Base-by-base conservation (phyloP, 2,113 vertebrate genomes). In the Sorex fumeus region DNA sequence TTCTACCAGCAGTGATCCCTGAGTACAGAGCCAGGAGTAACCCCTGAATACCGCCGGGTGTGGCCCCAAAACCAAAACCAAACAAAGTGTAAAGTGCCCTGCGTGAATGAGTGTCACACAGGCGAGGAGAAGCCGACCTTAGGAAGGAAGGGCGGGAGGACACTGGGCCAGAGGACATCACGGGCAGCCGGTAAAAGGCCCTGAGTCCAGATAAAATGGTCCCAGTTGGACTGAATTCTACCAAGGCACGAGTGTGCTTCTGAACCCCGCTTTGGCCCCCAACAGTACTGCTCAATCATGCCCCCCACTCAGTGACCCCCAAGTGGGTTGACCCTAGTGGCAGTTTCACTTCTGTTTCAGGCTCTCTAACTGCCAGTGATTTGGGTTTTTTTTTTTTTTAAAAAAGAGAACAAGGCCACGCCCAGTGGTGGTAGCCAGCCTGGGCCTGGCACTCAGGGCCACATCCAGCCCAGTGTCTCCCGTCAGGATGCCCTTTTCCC, bases 151-250 rank as follows among this genome's bases (percentile, higher is more conserved):
- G 69, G 19, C 34, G 27, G 32, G 34, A 15, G 30, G 53, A 3
- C 18, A 23, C 57, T 23, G 57, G 18, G 21, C 53, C 18, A 53
- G 62, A 81, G 64, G 70, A 50, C 40, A 34, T 69, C n/a, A 1
- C 0, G 0, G 0, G 28, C 1, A 0, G 5, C 27, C 6, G 27
- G 32, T 27, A 36, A 25, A 75, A 69, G 43, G 50, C 21, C 66
- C 47, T 28, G 30, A 57, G 30, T 57, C 72, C 7, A n/a, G 8
- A 0, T 28, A 27, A 1, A 10, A 62, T n/a, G 15, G 53, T 23
- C 30, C 53, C 36, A 27, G 32, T 47, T 21, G 12, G 12, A 23
- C 50, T 6, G 36, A 69, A 16, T 30, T 76, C 23, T 0, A 0
- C 1, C 27, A 86, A 36, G 43, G 2, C 19, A 18, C 2, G 1